Percentiles rank a stretch among this genome's conserved stretches.
Evolutionary conservation across 2,113 vertebrate species (phyloP).

Genomic region (Parotia lawesii): DNA sequence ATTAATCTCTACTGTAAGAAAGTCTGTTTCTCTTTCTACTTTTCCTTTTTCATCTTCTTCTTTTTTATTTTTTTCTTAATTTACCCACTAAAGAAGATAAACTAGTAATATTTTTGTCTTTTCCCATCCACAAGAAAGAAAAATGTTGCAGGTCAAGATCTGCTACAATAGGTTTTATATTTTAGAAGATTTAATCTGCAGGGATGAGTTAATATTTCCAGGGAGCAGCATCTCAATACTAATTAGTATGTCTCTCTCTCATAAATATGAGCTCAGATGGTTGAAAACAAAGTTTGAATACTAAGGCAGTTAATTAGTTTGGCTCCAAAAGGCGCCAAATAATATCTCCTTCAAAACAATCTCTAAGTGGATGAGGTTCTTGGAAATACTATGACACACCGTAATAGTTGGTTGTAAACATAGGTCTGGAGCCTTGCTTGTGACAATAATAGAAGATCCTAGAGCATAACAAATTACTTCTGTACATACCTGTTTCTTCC

Average conservation of each 20-base stretch:
- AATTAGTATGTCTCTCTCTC: not conserved
- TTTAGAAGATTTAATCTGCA: slow-evolving; percentile 1
- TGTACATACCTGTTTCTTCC: not conserved
- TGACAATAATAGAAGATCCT: slow-evolving; percentile 11
- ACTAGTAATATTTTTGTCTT: not conserved
- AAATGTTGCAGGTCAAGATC: not conserved
- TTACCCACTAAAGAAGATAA: not conserved
- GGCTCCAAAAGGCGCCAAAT: slow-evolving; percentile 33
- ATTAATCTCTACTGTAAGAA: not conserved
- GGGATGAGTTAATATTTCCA: slow-evolving; percentile 30
- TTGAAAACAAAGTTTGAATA: slow-evolving; percentile 40
- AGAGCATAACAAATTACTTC: not conserved
- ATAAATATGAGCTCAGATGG: slow-evolving; percentile 23
- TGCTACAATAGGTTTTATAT: not conserved
- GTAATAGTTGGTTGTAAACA: not conserved
- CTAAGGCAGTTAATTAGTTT: slow-evolving; percentile 40
- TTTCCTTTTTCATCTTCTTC: not conserved
- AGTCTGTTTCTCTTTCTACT: not conserved
- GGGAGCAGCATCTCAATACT: not conserved
- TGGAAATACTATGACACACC: slow-evolving; percentile 27
- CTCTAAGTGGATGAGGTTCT: slow-evolving; percentile 28
- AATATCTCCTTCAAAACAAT: slow-evolving; percentile 45
- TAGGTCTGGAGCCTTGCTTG: not conserved
- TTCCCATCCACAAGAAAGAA: not conserved
- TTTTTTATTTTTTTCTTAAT: fast-evolving